Percentiles rank a stretch among this genome's conserved stretches.
Evolutionary conservation across 2,113 vertebrate species (phyloP).

Genomic region (Melanerpes formicivorus): DNA sequence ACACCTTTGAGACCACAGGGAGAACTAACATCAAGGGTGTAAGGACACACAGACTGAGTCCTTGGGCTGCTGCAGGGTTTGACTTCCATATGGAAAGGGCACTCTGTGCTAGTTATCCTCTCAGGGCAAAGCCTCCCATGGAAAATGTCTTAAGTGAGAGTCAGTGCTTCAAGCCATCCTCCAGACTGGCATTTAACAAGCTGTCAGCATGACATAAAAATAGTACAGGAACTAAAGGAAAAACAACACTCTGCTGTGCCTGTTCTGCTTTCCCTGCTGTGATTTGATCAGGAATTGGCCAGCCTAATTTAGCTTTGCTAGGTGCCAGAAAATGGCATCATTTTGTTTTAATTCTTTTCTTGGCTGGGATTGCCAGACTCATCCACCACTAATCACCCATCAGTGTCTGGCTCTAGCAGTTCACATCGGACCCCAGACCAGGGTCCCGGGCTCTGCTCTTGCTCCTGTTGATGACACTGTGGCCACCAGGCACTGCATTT

Average conservation of each 20-base stretch:
- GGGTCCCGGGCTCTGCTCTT: not conserved
- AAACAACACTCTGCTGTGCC: constrained; percentile 53
- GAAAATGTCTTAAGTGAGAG: not conserved
- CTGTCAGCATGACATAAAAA: constrained; percentile 45
- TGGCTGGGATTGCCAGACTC: not conserved
- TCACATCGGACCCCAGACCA: fast-evolving
- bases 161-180: not conserved
- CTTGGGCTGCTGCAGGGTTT: not conserved
- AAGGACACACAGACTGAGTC: not conserved
- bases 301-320: constrained; percentile 33
- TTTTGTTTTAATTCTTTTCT: constrained; percentile 23
- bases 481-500: not conserved
- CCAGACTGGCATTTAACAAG: constrained; percentile 33
- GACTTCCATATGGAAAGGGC: not conserved
- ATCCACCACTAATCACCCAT: not conserved
- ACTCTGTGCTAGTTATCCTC: not conserved
- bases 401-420: not conserved
- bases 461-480: fast-evolving
- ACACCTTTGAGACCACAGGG: fast-evolving
- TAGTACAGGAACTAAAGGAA: constrained; percentile 26
- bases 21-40: not conserved
- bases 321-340: constrained; percentile 60
- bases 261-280: constrained; percentile 58
- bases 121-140: not conserved
- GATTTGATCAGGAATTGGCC: constrained; percentile 46